Evolutionary conservation across 2,888 invertebrate species (phyloP).

Genomic region (Drosophila anceps): DNA sequence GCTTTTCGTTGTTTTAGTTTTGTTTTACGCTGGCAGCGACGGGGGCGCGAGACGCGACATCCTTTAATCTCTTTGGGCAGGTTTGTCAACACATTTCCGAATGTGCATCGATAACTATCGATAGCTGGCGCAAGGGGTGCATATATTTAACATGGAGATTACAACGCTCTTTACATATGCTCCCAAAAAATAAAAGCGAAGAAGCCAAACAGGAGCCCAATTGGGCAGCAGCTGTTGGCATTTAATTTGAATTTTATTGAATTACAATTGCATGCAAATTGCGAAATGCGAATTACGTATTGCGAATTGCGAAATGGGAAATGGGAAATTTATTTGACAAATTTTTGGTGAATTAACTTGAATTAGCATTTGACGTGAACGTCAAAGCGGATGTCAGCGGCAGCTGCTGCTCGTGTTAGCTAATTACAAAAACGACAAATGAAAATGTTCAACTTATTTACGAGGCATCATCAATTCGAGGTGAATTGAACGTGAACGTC

Average conservation of each 20-base stretch:
- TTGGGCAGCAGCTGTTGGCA: slow-evolving; percentile 43
- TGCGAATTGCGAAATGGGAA: slow-evolving; percentile 46
- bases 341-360: slow-evolving; percentile 45
- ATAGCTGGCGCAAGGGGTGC: slow-evolving; percentile 52
- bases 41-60: neutral
- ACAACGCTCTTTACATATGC: slow-evolving; percentile 43
- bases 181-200: neutral
- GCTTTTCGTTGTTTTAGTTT: slow-evolving; percentile 18
- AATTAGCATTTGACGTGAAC: slow-evolving; percentile 17
- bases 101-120: slow-evolving; percentile 64
- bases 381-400: slow-evolving; percentile 7
- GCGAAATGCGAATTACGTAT: slow-evolving; percentile 64
- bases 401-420: slow-evolving; percentile 64
- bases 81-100: slow-evolving; percentile 74
- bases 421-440: slow-evolving; percentile 41
- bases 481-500: neutral
- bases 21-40: neutral
- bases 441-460: neutral
- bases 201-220: neutral
- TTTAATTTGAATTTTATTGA: slow-evolving; percentile 77
- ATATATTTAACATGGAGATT: slow-evolving; percentile 48
- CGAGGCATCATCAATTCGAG: neutral
- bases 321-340: slow-evolving; percentile 80
- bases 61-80: slow-evolving; percentile 62
- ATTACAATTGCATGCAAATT: slow-evolving; percentile 76